A percentile compares a stretch with the other conserved stretches of the same genome.
Evolutionary conservation across 2,797 vertebrate species (phyloP).

Genomic region (Clarias platycephalus): DNA sequence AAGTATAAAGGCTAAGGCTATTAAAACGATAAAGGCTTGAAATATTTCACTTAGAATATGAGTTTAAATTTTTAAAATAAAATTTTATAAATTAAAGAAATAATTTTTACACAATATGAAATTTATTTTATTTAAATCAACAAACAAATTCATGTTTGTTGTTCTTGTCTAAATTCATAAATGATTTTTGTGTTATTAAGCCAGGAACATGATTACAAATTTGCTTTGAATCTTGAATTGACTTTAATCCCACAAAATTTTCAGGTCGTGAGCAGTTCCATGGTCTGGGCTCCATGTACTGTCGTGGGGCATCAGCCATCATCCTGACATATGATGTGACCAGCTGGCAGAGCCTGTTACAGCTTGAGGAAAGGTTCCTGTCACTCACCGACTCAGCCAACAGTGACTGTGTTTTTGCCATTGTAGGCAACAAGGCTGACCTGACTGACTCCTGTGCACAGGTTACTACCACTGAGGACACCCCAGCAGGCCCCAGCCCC

Average conservation of each 20-base stretch:
- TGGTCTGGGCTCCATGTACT: slow-evolving; percentile 96
- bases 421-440: slow-evolving; percentile 95
- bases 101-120: too few species aligned
- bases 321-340: slow-evolving; percentile 93
- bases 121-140: too few species aligned
- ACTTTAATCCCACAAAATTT: not conserved
- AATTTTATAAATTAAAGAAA: too few species aligned
- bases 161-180: not conserved
- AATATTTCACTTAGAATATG: too few species aligned
- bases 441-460: slow-evolving; percentile 74
- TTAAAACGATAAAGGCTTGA: too few species aligned
- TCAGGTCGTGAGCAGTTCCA: slow-evolving; percentile 96
- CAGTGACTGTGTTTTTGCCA: slow-evolving; percentile 86
- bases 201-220: not conserved
- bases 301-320: slow-evolving; percentile 86
- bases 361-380: slow-evolving; percentile 94
- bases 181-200: not conserved
- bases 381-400: slow-evolving; percentile 89
- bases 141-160: not conserved
- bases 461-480: slow-evolving; percentile 47
- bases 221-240: not conserved
- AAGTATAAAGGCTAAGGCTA: too few species aligned
- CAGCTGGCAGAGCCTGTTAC: slow-evolving; percentile 85
- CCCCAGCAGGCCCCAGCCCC: slow-evolving; percentile 19
- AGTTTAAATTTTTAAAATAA: too few species aligned